Conservation (phyloP, 2,888 invertebrate genomes). For the Neuroscelio doddi region DNA sequence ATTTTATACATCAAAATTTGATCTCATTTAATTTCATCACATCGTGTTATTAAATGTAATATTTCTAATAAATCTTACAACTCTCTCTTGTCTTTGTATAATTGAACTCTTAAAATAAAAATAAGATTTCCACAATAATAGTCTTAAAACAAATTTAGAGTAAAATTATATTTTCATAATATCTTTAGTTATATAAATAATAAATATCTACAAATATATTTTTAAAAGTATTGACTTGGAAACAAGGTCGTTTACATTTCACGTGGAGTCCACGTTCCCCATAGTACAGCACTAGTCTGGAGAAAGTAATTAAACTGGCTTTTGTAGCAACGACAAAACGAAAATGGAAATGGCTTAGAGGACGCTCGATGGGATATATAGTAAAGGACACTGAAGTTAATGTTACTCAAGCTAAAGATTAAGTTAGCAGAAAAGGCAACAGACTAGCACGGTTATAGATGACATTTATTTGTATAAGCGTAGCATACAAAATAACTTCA, state of each 20-base stretch:
- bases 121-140: too few relatives aligned
- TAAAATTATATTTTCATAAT: too few relatives aligned
- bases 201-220: too few relatives aligned
- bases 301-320: conserved; percentile 38
- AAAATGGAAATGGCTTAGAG: conserved; percentile 39
- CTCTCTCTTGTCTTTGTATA: too few relatives aligned
- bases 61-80: too few relatives aligned
- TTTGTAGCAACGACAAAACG: conserved; percentile 36
- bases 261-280: conserved; percentile 24
- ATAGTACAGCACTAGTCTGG: conserved; percentile 21
- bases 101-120: too few relatives aligned
- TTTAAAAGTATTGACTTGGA: conserved; percentile 13
- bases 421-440: conserved; percentile 25
- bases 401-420: conserved; percentile 16
- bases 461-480: conserved; percentile 20
- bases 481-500: conserved; percentile 15
- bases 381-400: conserved; percentile 29
- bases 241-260: conserved; percentile 29
- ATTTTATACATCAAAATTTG: too few relatives aligned
- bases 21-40: too few relatives aligned
- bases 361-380: conserved; percentile 26
- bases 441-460: too few relatives aligned
- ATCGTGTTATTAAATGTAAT: too few relatives aligned
- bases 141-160: too few relatives aligned
- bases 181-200: too few relatives aligned